Evolutionary conservation across 2,888 invertebrate genomes (phyloP), one percentile per base, ranked within the genome.

Genomic region (Oxystoma pomonae): DNA sequence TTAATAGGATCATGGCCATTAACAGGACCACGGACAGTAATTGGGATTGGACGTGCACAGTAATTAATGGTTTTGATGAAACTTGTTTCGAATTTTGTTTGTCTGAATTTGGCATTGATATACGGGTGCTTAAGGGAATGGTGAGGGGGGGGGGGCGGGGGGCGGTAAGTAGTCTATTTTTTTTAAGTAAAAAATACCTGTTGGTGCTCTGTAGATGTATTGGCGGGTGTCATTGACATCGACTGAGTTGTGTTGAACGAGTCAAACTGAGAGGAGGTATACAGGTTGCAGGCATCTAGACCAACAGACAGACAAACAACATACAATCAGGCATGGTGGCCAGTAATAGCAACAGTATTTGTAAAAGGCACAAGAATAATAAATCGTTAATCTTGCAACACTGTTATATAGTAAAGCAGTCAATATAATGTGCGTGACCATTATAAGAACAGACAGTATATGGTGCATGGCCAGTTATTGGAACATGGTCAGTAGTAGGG

Each of bases 281-380:
- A 84, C 84, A 89, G 84, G 83, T 89, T 89, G 91, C 92, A 92
- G 91, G 91, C 91, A 92, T 92, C 92, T 92, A 92, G 91, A 91
- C 91, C 92, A 92, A 92, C 90, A 92, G 71, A 91, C 89, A 89
- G 85, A 87, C 85, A 86, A 85, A 72, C 71, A 71, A 72, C 71
- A 71, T 85, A 86, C 86, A 86, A 84, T 85, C 78, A 78, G 78
- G 68, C 66, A 68, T 66, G 61, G 66, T 66, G 63, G 65, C 67
- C 60, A 12, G 3, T 35, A 35, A 35, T 35, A 35, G 35, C 12
- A 35, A 35, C 35, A 35, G 35, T 35, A 35, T 12, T 35, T 35
- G 3, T 35, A 7, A n/a, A 35, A 35, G 35, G 35, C 35, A 35
- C 35, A 35, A 35, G 35, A 35, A 35, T 3, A 35, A 3, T 35